Conservation (phyloP, 2,888 invertebrate species). For the Synergus gifuensis region DNA sequence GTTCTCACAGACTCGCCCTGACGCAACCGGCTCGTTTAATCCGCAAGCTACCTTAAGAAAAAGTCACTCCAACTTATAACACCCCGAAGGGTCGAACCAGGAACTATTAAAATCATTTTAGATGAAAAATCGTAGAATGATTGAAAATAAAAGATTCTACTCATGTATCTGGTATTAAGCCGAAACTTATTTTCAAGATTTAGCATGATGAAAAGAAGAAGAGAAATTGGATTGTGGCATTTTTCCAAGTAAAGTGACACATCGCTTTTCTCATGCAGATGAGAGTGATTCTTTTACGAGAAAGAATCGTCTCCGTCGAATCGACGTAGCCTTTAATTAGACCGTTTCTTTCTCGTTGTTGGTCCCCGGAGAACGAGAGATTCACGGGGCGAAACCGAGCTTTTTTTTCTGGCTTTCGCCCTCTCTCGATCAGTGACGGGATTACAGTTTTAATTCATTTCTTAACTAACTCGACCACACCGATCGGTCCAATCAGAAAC, state of each 20-base stretch:
- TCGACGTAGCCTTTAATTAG: constrained; percentile 75
- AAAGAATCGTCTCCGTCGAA: constrained; percentile 52
- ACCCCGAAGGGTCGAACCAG: constrained; percentile 16
- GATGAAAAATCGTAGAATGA: not conserved
- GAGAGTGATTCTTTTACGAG: constrained; percentile 60
- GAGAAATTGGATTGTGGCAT: not conserved
- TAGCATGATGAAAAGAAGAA: not conserved
- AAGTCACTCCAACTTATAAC: constrained; percentile 2
- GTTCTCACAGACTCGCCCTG: not conserved
- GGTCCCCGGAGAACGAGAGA: constrained; percentile 70
- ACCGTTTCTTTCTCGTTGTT: constrained; percentile 71
- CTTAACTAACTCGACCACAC: constrained; percentile 67
- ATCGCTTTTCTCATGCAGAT: constrained; percentile 34
- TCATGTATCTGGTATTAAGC: not conserved
- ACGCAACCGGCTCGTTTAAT: constrained; percentile 24
- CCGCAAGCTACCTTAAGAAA: not conserved
- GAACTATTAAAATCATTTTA: not conserved
- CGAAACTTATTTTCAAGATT: not conserved
- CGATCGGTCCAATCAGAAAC: constrained; percentile 60
- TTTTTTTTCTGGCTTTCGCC: constrained; percentile 54
- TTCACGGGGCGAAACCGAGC: constrained; percentile 72
- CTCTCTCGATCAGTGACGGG: constrained; percentile 71
- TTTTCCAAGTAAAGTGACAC: constrained; percentile 46
- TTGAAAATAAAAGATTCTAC: not conserved
- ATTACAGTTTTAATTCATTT: constrained; percentile 71